These are phyloP conservation scores for Hemaris fuciformis DNA, from an alignment of 2,888 invertebrate species.

Conservation along the genomic window DNA sequence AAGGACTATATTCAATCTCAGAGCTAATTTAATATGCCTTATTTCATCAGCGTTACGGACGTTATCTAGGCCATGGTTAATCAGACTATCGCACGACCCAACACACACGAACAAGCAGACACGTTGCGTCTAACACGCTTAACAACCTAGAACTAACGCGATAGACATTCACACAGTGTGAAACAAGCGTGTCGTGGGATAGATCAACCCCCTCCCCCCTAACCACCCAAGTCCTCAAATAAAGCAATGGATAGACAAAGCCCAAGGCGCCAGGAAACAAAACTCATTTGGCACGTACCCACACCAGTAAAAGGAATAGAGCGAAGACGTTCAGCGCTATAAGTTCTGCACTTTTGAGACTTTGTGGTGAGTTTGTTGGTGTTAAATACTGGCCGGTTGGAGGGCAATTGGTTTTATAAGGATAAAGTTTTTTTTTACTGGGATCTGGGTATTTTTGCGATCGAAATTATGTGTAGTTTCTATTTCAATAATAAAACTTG, in stretches of 20 bases:
- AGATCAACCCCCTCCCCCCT: not conserved
- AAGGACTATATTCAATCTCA: too few relatives aligned
- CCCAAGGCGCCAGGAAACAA: slow-evolving; percentile 25
- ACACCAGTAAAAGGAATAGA: slow-evolving; percentile 37
- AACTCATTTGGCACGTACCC: slow-evolving; percentile 50
- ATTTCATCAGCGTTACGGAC: too few relatives aligned
- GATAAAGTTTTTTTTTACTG: not conserved
- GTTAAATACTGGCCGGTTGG: not conserved
- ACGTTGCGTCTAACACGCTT: not conserved
- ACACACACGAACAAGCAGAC: not conserved
- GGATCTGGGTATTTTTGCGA: too few relatives aligned
- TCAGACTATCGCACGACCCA: not conserved
- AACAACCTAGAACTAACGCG: slow-evolving; percentile 2
- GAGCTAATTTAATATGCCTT: too few relatives aligned
- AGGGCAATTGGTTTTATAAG: not conserved
- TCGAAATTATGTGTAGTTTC: too few relatives aligned
- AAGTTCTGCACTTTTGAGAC: slow-evolving; percentile 51
- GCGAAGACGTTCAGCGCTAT: slow-evolving; percentile 46
- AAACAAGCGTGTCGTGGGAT: not conserved
- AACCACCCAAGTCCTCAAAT: not conserved
- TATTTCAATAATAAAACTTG: too few relatives aligned
- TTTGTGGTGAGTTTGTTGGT: slow-evolving; percentile 31
- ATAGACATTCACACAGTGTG: not conserved
- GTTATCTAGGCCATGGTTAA: too few relatives aligned
- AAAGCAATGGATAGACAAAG: slow-evolving; percentile 16